Percentiles rank a stretch among this genome's conserved stretches.
These are phyloP conservation scores for Drosophila seclusa DNA, from an alignment of 2,888 invertebrate species.

Conservation along the genomic window DNA sequence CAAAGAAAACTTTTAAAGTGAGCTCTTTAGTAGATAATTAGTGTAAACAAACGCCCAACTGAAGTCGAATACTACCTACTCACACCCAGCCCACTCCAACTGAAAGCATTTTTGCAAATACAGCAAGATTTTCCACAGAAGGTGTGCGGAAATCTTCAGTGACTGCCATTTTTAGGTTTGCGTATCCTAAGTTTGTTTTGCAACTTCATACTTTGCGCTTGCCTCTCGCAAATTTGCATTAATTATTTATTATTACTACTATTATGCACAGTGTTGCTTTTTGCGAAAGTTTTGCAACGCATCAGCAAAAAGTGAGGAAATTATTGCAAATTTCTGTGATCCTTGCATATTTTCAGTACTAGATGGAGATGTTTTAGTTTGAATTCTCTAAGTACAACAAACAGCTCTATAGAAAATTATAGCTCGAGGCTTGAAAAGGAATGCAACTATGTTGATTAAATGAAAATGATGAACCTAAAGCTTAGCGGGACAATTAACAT, in stretches of 20 bases:
- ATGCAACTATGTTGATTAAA: neutral
- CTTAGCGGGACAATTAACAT: neutral
- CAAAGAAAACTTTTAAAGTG: slow-evolving; percentile 10
- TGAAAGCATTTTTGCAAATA: slow-evolving; percentile 50
- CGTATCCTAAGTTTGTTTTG: slow-evolving; percentile 13
- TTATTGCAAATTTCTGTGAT: slow-evolving; percentile 3
- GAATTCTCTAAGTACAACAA: neutral
- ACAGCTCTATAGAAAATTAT: neutral
- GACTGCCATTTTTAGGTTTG: slow-evolving; percentile 3
- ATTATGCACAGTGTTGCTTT: slow-evolving; percentile 16
- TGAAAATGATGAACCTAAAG: neutral
- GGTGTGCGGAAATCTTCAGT: slow-evolving; percentile 32
- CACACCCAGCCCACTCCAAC: neutral
- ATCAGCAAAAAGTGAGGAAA: slow-evolving; percentile 9
- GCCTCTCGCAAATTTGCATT: slow-evolving; percentile 26
- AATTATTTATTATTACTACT: slow-evolving; percentile 32
- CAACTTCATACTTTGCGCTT: slow-evolving; percentile 8
- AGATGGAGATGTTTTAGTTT: neutral
- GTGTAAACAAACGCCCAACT: slow-evolving; percentile 10
- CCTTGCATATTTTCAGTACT: neutral
- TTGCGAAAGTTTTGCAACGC: slow-evolving; percentile 29
- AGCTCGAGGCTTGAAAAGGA: neutral
- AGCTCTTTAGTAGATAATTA: slow-evolving; percentile 24
- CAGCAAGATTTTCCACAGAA: slow-evolving; percentile 44
- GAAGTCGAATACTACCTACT: neutral